These are phyloP conservation scores for Macrophya annulata DNA, from an alignment of 2,888 invertebrate species.

Conservation along the genomic window DNA sequence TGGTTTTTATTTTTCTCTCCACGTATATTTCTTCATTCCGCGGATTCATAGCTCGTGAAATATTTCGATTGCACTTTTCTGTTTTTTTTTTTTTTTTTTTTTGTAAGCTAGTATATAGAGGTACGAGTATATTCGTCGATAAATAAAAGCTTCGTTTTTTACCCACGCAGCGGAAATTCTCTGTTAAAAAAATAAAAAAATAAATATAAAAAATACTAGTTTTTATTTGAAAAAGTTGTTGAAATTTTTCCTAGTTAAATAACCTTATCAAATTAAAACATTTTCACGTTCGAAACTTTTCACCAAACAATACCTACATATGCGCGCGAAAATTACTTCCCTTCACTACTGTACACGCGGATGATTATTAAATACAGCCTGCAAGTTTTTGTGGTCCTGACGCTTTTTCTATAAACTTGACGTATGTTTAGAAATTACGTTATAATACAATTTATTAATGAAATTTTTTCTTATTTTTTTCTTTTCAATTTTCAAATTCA, in stretches of 20 bases:
- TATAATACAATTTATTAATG: neutral
- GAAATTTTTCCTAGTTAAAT: conserved; percentile 7
- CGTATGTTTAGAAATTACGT: neutral
- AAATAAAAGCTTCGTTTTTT: neutral
- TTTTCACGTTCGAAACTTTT: conserved; percentile 11
- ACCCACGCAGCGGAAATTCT: neutral
- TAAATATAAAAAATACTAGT: no score
- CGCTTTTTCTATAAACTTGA: neutral
- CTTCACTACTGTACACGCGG: neutral
- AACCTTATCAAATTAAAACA: conserved; percentile 15
- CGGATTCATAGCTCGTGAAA: neutral
- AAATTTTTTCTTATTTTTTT: no score
- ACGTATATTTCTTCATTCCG: neutral
- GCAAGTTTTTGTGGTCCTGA: neutral
- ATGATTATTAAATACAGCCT: neutral
- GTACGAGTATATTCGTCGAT: neutral
- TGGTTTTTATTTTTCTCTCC: neutral
- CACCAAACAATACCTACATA: neutral
- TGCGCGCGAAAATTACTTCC: neutral
- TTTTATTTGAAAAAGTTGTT: conserved; percentile 21
- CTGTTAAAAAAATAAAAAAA: no score
- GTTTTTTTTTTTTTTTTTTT: no score
- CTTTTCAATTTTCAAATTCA: neutral
- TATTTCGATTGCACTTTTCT: neutral
- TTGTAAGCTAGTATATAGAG: neutral